Evolutionary conservation across 2,113 vertebrate species (phyloP), one percentile per base, ranked within the genome.

Genomic region (Zosterops borbonicus): DNA sequence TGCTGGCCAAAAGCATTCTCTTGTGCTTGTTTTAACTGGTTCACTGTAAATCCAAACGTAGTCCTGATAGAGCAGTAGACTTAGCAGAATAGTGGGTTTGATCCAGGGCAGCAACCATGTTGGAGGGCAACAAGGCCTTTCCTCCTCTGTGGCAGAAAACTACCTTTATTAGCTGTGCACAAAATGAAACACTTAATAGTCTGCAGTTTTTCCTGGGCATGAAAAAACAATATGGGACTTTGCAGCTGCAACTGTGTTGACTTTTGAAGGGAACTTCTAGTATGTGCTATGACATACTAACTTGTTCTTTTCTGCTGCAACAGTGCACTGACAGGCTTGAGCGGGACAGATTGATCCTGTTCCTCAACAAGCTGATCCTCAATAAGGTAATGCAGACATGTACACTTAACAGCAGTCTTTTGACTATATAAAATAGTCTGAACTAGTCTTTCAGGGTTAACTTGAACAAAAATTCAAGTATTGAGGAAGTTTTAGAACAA

Each of bases 351-450:
- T 92, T 99, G 95, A 99, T 99, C 93, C 95, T 99, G 56, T 99
- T 99, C 96, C 98, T 99, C 89, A 99, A 99, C 97, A 99, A 99
- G 96, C 98, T 99, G 86, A 99, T 99, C 94, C 98, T 99, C 67
- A 99, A 99, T 97, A 99, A 98, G 98, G 99, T 99, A 92, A 94
- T 90, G 24, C 29, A 50, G 53, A 28, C 8, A 6, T 0, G 0
- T 28, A 21, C 52, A 35, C 39, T 67, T 69, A 39, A 74, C 11
- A 39, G 22, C 46, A 44, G 14, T 70, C 59, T 78, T 70, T 59
- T 31, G 27, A 28, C 23, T 68, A 18, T 70, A 12, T 69, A 9
- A 91, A 88, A 11, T 59, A 35, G 17, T 37, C 62, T 77, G 67
- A 88, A 37, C 9, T 86, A 42, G 29, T 29, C 47, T 67, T 77